Conservation (phyloP, 2,113 vertebrate species). For the Pteronura brasiliensis region DNA sequence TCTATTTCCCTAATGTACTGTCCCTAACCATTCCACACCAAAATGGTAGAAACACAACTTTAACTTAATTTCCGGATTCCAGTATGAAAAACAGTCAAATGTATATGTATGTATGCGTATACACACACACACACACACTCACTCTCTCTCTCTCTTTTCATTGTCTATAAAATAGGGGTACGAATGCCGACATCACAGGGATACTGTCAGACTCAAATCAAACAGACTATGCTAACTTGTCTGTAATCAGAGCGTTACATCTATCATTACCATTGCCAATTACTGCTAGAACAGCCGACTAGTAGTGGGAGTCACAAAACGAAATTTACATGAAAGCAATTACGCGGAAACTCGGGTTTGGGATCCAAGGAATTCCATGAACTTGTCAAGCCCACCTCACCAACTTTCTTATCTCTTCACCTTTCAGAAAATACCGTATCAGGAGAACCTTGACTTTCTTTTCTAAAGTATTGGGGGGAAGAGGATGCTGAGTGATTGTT, state of each 20-base stretch:
- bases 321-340: conserved; percentile 6
- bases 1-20: background rate
- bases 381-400: background rate
- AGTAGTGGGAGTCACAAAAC: background rate
- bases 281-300: background rate
- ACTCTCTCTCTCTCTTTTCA: background rate
- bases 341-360: background rate
- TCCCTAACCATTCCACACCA: background rate
- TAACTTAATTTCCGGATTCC: background rate
- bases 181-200: background rate
- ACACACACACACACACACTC: background rate
- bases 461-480: background rate
- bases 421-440: conserved; percentile 1
- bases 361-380: background rate
- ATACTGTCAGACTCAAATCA: background rate
- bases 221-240: background rate
- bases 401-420: background rate
- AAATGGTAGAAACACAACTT: background rate
- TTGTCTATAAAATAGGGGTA: background rate
- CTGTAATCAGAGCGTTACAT: background rate
- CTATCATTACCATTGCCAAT: background rate
- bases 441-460: background rate
- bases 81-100: background rate
- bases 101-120: background rate
- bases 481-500: background rate